These are phyloP conservation scores for Rapana venosa DNA, from an alignment of 2,888 invertebrate genomes.

Conservation along the genomic window DNA sequence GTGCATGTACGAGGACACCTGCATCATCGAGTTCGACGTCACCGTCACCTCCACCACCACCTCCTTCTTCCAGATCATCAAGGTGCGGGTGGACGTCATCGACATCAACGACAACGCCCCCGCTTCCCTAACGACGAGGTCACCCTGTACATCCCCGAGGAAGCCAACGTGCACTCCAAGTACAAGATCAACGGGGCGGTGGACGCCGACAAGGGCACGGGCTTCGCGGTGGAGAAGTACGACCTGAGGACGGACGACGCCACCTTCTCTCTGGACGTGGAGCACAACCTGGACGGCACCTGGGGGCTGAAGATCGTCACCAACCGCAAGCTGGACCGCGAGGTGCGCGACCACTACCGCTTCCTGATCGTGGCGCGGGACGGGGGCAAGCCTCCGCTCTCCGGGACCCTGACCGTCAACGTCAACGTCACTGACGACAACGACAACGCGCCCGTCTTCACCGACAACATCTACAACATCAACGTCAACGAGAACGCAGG, in stretches of 20 bases:
- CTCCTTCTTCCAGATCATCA: slow-evolving; percentile 53
- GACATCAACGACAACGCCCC: slow-evolving; percentile 58
- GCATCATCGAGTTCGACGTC: slow-evolving; percentile 59
- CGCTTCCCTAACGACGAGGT: slow-evolving; percentile 51
- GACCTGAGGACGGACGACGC: slow-evolving; percentile 49
- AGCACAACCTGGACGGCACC: slow-evolving; percentile 61
- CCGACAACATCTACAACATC: slow-evolving; percentile 61
- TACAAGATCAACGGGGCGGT: slow-evolving; percentile 53
- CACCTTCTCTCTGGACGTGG: slow-evolving; percentile 53
- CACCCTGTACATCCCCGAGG: slow-evolving; percentile 50
- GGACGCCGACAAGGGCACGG: slow-evolving; percentile 51
- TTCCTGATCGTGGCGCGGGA: slow-evolving; percentile 65
- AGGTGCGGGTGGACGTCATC: slow-evolving; percentile 52
- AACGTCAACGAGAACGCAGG: slow-evolving; percentile 62
- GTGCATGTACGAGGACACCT: slow-evolving; percentile 55
- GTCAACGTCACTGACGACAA: slow-evolving; percentile 68
- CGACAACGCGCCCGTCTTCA: slow-evolving; percentile 67
- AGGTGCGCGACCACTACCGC: slow-evolving; percentile 57
- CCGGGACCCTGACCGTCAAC: slow-evolving; percentile 60
- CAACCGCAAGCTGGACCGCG: slow-evolving; percentile 62
- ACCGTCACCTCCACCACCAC: slow-evolving; percentile 51
- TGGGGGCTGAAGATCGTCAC: slow-evolving; percentile 59
- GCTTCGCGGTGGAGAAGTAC: slow-evolving; percentile 53
- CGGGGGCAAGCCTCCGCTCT: slow-evolving; percentile 57
- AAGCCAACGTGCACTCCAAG: slow-evolving; percentile 49